A percentile compares a stretch with the other conserved stretches of the same genome.
Evolutionary conservation across 2,888 invertebrate genomes (phyloP).

Genomic region (Carterocephalus palaemon): DNA sequence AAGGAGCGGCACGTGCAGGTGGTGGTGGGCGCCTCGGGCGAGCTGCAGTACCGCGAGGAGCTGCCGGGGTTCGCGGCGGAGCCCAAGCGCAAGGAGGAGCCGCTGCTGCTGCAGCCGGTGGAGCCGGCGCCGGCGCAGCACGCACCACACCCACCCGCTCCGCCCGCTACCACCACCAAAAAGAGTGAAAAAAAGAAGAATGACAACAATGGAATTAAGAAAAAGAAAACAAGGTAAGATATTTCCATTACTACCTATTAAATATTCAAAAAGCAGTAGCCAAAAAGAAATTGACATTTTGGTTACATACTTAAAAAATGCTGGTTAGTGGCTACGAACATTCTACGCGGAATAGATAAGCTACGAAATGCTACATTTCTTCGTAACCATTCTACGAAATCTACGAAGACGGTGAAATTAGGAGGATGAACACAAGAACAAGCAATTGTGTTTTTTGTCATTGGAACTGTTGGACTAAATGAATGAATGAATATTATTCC

Average conservation of each 20-base stretch:
- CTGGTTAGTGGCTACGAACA: neutral
- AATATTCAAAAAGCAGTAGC: too few species aligned
- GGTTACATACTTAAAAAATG: neutral
- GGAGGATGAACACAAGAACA: too few species aligned
- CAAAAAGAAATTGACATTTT: neutral
- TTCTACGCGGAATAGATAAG: neutral
- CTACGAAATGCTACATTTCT: slow-evolving; percentile 10
- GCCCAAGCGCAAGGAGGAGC: slow-evolving; percentile 67
- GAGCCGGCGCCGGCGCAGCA: slow-evolving; percentile 53
- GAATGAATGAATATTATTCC: too few species aligned
- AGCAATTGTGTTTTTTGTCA: too few species aligned
- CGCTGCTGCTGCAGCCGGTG: slow-evolving; percentile 58
- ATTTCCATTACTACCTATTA: too few species aligned
- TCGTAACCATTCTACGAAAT: slow-evolving; percentile 8
- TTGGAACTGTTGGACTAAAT: too few species aligned
- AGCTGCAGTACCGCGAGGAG: slow-evolving; percentile 73
- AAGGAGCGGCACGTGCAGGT: slow-evolving; percentile 74
- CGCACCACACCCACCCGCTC: slow-evolving; percentile 54
- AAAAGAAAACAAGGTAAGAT: slow-evolving; percentile 92
- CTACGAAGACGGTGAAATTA: slow-evolving; percentile 6
- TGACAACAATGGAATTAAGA: slow-evolving; percentile 92
- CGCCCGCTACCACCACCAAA: slow-evolving; percentile 75
- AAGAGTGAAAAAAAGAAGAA: slow-evolving; percentile 89
- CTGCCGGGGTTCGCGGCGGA: slow-evolving; percentile 57
- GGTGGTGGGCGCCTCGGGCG: slow-evolving; percentile 73